Evolutionary conservation across 2,888 invertebrate species (phyloP), one percentile per base, ranked within the genome.

Genomic region (Aquatica leii): DNA sequence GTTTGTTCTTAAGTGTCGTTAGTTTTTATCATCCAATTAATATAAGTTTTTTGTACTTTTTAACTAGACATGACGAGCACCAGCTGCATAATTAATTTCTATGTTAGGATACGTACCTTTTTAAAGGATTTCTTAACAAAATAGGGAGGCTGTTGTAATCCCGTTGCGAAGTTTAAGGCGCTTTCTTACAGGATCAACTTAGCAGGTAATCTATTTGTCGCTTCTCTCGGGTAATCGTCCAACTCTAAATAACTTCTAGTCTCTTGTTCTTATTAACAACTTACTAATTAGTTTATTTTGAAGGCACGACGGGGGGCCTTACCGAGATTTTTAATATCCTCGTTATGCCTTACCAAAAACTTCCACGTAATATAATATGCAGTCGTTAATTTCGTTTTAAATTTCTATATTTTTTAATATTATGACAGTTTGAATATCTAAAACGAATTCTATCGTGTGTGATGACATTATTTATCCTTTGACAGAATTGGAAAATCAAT

Each of bases 141-240:
- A 48, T 24, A 12, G 18, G 15, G 14, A 5, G 14, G 6, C 4
- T 11, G n/a, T n/a, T 48, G 12, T 31, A 20, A 20, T 34, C 21
- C n/a, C 3, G 15, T 6, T 20, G 35, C 24, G 52, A 52, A 59
- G 14, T 49, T 58, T 58, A 43, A 31, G 48, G 48, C 31, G 34
- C 49, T 58, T 57, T 58, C 62, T 56, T 57, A 35, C 46, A 24
- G 62, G 49, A 62, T 62, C 51, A 59, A 63, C 51, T 59, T 63
- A 49, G 63, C 54, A 63, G 59, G 63, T 63, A 63, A 63, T 63
- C 59, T 57, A 50, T 63, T 63, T 63, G 63, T 53, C 59, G 59
- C 49, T 41, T 18, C 63, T 59, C 46, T 59, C 14, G 31, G 59
- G 41, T 63, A 63, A 63, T 63, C 63, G 50, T 46, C 53, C 35